These are phyloP conservation scores for Labrus mixtus DNA, from an alignment of 2,113 vertebrate species.

Conservation along the genomic window DNA sequence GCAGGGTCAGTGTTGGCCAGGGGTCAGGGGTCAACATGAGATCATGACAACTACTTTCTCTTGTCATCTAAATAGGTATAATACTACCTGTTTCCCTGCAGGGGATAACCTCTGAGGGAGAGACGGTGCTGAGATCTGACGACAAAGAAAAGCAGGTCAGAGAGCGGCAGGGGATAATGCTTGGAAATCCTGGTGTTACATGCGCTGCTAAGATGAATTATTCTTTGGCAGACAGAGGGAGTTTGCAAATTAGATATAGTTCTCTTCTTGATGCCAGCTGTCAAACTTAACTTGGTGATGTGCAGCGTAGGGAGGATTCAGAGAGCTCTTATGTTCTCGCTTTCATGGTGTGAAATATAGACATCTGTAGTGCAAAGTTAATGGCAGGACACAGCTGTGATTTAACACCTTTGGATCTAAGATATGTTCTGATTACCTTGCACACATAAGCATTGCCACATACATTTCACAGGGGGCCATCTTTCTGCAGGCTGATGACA, in stretches of 20 bases:
- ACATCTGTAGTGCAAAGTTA: slow-evolving; percentile 24
- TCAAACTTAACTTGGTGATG: slow-evolving; percentile 25
- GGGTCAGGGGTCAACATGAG: slow-evolving; percentile 55
- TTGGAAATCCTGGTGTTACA: slow-evolving; percentile 47
- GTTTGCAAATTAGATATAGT: slow-evolving; percentile 36
- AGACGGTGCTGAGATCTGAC: slow-evolving; percentile 12
- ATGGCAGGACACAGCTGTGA: neutral
- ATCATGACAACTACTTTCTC: slow-evolving; percentile 46
- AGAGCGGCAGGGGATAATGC: slow-evolving; percentile 24
- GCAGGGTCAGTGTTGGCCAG: slow-evolving; percentile 35
- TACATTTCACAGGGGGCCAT: slow-evolving; percentile 20
- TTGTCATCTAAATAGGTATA: slow-evolving; percentile 30
- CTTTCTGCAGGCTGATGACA: slow-evolving; percentile 36
- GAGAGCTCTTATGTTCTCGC: slow-evolving; percentile 7
- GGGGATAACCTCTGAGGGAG: neutral
- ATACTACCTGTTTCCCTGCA: slow-evolving; percentile 36
- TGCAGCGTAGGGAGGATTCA: slow-evolving; percentile 15
- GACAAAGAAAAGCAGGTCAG: slow-evolving; percentile 33
- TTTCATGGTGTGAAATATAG: slow-evolving; percentile 36
- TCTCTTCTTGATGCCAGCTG: slow-evolving; percentile 40
- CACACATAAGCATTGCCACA: slow-evolving; percentile 1
- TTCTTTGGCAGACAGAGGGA: slow-evolving; percentile 37
- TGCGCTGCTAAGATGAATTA: slow-evolving; percentile 40
- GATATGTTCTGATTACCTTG: neutral
- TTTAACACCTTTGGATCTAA: neutral